Conservation (phyloP, 92 coral and sea anemone species). For the Pocillopora meandrina region DNA sequence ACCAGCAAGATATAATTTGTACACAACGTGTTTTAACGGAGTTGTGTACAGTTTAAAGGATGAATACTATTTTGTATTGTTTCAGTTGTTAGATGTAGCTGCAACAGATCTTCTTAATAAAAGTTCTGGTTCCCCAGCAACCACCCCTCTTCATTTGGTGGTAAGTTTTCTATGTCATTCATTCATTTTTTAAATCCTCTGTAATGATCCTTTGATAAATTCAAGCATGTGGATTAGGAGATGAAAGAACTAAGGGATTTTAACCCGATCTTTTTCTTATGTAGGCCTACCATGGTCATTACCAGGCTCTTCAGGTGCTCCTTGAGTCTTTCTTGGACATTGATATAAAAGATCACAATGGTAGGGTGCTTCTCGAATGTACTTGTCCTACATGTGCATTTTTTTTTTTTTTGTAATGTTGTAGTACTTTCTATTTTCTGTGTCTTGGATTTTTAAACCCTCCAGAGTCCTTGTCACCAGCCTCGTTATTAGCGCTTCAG, state of each 20-base stretch:
- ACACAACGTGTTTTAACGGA: no score
- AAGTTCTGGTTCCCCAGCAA: conserved; percentile 75
- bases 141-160: conserved; percentile 95
- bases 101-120: conserved; percentile 87
- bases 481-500: no score
- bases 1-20: no score
- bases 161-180: conserved; percentile 53
- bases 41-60: no score
- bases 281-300: conserved; percentile 95
- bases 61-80: not conserved
- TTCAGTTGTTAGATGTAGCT: conserved; percentile 88
- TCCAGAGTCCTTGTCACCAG: no score
- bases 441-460: no score
- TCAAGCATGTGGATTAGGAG: no score
- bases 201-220: no score
- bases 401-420: not conserved
- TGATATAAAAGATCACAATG: conserved; percentile 83
- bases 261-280: not conserved
- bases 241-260: not conserved
- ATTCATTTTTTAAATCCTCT: no score
- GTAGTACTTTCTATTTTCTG: no score
- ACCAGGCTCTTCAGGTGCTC: conserved; percentile 87
- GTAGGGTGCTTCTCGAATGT: conserved; percentile 39
- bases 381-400: not conserved
- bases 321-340: conserved; percentile 79